phyloP scores from a whole-genome alignment of 2,888 invertebrate genomes.

The Epinotia nisella region DNA sequence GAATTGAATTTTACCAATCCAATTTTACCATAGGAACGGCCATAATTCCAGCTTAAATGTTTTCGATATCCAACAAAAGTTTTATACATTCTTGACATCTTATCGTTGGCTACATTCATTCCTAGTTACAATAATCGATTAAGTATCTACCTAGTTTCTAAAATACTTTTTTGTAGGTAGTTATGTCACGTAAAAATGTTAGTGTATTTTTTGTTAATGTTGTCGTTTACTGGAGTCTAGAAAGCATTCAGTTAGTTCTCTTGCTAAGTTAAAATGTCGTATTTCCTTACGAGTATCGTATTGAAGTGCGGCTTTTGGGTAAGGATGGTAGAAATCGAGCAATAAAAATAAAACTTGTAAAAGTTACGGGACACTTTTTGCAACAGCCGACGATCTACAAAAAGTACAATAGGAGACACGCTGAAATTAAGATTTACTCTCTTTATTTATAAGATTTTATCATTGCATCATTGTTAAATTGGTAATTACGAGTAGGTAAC shows the following conservation, averaged over 20 bases:
- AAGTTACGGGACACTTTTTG: constrained; percentile 18
- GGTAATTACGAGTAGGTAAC: too few relatives aligned
- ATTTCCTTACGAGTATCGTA: not conserved
- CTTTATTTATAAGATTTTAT: not conserved
- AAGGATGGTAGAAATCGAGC: not conserved
- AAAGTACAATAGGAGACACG: not conserved
- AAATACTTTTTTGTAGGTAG: constrained; percentile 1
- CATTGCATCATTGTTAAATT: not conserved
- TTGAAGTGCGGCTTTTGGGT: constrained; percentile 3
- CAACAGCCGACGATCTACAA: constrained; percentile 4
- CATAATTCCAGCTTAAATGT: too few relatives aligned
- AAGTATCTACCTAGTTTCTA: constrained; percentile 7
- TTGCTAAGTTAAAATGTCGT: not conserved
- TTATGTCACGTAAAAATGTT: constrained; percentile 19
- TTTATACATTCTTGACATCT: too few relatives aligned
- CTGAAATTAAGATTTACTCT: not conserved
- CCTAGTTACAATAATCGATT: not conserved
- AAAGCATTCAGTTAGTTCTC: constrained; percentile 26
- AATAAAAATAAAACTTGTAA: constrained; percentile 9
- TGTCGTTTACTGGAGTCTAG: constrained; percentile 14
- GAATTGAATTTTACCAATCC: too few relatives aligned
- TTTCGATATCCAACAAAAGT: too few relatives aligned
- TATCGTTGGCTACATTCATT: not conserved
- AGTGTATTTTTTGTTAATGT: constrained; percentile 5
- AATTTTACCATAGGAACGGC: too few relatives aligned